Percentiles rank a stretch among this genome's conserved stretches.
These are phyloP conservation scores for Anodontia alba DNA, from an alignment of 2,888 invertebrate genomes.

Conservation along the genomic window DNA sequence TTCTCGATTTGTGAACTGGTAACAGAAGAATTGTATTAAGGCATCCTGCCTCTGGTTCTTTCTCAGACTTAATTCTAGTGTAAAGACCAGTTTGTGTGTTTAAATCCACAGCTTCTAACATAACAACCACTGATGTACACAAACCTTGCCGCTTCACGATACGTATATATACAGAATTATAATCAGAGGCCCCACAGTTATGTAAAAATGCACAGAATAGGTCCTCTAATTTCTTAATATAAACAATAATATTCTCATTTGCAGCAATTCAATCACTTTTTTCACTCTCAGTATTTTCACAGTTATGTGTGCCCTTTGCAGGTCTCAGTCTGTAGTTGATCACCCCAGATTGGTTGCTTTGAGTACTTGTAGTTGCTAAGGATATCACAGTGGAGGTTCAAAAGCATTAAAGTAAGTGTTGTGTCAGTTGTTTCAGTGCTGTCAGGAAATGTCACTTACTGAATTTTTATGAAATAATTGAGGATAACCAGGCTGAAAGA, in stretches of 20 bases:
- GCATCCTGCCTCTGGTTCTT: conserved; percentile 4
- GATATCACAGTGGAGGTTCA: background rate
- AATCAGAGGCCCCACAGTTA: background rate
- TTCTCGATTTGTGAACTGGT: background rate
- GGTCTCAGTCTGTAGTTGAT: background rate
- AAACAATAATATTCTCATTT: conserved; percentile 7
- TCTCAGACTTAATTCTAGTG: background rate
- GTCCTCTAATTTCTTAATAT: conserved; percentile 1
- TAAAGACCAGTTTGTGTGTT: background rate
- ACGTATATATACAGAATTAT: background rate
- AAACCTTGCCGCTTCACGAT: conserved; percentile 9
- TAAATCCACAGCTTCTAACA: background rate
- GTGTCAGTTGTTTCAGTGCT: background rate
- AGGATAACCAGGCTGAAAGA: background rate
- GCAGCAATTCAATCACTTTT: too few relatives aligned
- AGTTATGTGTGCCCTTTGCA: background rate
- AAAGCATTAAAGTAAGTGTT: background rate
- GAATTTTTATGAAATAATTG: background rate
- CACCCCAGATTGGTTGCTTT: too few relatives aligned
- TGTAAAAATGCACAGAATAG: background rate
- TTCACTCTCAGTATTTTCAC: background rate
- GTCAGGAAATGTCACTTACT: background rate
- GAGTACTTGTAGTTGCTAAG: background rate
- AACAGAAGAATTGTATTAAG: background rate
- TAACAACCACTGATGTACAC: background rate